Evolutionary conservation across 2,797 vertebrate genomes (phyloP).

Genomic region (Microcaecilia unicolor): DNA sequence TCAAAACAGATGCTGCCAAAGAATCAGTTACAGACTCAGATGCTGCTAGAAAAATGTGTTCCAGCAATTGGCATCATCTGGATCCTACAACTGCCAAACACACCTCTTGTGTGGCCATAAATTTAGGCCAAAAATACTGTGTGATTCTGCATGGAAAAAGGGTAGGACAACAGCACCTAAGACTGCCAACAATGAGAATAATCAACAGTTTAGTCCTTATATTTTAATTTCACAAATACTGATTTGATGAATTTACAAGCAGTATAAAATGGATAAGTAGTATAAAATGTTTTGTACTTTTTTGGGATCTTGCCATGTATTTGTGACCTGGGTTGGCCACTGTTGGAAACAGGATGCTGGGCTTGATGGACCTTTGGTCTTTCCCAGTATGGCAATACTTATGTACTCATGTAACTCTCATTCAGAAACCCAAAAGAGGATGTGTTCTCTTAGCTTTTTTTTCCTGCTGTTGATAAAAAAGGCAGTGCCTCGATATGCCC

Average conservation of each 20-base stretch:
- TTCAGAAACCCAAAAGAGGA: too few species aligned
- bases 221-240: not conserved
- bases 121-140: conserved; percentile 2
- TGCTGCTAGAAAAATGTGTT: not conserved
- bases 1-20: conserved; percentile 4
- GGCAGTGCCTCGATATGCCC: too few species aligned
- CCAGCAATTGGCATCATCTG: conserved; percentile 2
- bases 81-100: conserved; percentile 1
- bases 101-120: not conserved
- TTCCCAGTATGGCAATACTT: too few species aligned
- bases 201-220: not conserved
- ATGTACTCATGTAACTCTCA: too few species aligned
- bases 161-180: not conserved
- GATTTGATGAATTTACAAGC: not conserved
- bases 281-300: too few species aligned
- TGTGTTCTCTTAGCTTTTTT: not conserved
- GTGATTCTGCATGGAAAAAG: not conserved
- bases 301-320: too few species aligned
- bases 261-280: too few species aligned
- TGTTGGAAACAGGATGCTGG: too few species aligned
- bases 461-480: not conserved
- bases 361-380: too few species aligned
- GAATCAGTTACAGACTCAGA: conserved; percentile 3
- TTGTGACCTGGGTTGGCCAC: too few species aligned
- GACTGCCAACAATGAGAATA: not conserved